Base-by-base conservation (phyloP, 2,888 invertebrate genomes). In the Drosophila mettleri region DNA sequence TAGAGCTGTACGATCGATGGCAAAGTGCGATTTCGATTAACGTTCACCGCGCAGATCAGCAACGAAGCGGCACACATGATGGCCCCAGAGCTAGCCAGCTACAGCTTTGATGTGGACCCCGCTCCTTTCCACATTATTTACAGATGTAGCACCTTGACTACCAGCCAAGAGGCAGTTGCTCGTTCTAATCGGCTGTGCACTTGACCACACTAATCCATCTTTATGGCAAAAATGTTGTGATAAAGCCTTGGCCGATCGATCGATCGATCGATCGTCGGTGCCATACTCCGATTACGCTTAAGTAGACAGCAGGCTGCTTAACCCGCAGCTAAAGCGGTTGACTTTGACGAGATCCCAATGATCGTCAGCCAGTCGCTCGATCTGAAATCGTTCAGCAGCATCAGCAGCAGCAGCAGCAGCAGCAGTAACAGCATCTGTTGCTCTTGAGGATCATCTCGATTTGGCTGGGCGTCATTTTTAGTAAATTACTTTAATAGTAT, bases 401-500 rank as follows among this genome's bases (percentile, higher is more conserved):
- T 36, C 39, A 24, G 31, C 46, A 54, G 20, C 52, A 22, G 29
- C 41, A 22, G 49, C 60, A 75, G 34, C 36, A 33, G 33, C 45
- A 53, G 6, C 52, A 27, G 16, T 36, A 49, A 34, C 46, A 34
- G 27, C 46, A 55, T 57, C 54, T 45, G 53, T 39, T 53, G 34
- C 45, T 38, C 49, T 59, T 54, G 63, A 52, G 69, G 73, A 79
- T 81, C 87, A 87, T 84, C 85, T 80, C 68, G 80, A 78, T 85
- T 85, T 69, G 69, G 66, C 58, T 76, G 88, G 78, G 85, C 86
- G 78, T 88, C 75, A 80, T 88, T 81, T 89, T 72, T 80, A 78
- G 82, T 87, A 91, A 91, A 91, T 90, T 91, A 86, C 90, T 91
- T 91, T 90, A 91, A 91, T 86, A 86, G 82, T 85, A 87, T 90